Evolutionary conservation across 2,797 vertebrate species (phyloP).

Genomic region (Hapalemur alaotrensis): DNA sequence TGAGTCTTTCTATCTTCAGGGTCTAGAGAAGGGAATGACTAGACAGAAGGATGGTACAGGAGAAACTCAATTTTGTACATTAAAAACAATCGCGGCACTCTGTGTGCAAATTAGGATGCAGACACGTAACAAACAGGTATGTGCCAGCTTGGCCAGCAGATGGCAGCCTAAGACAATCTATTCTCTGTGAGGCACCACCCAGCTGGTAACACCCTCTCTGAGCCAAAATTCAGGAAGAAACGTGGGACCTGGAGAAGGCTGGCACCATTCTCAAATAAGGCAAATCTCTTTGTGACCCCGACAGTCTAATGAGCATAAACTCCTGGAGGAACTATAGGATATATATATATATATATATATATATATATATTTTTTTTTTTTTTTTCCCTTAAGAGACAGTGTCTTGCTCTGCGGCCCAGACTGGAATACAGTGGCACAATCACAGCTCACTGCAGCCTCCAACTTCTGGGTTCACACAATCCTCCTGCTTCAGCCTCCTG

Average conservation of each 20-base stretch:
- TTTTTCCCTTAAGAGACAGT: not conserved
- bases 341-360: not conserved
- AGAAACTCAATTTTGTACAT: not conserved
- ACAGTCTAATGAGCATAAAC: not conserved
- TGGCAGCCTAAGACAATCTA: constrained; percentile 67
- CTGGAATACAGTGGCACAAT: not conserved
- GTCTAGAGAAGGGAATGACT: not conserved
- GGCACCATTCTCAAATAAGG: not conserved
- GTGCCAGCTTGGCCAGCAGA: constrained; percentile 39
- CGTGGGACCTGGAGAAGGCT: fast-evolving
- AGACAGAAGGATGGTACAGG: no score
- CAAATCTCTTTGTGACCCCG: not conserved
- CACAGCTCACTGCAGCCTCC: not conserved
- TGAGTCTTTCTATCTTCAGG: not conserved
- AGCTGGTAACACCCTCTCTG: no score
- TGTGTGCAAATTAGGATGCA: not conserved
- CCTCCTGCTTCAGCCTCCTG: no score
- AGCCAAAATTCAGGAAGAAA: not conserved
- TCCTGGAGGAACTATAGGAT: not conserved
- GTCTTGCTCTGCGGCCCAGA: not conserved
- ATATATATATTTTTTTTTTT: no score
- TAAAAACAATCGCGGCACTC: not conserved
- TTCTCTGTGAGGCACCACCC: not conserved
- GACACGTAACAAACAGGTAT: not conserved
- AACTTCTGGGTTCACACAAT: no score